Evolutionary conservation across 2,797 vertebrate species (phyloP).

Genomic region (Craterocephalus amniculus): DNA sequence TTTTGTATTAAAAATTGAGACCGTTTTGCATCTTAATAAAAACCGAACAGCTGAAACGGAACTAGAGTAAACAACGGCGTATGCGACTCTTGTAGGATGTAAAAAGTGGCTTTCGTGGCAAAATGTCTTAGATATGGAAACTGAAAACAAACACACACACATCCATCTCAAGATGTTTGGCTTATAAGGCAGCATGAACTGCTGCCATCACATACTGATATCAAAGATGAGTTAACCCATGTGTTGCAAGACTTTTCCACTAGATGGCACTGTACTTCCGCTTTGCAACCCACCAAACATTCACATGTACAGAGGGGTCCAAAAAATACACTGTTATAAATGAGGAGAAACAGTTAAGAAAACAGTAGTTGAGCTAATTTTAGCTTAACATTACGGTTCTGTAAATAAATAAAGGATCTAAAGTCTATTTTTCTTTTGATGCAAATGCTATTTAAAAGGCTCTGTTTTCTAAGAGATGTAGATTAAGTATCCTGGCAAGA

Average conservation of each 20-base stretch:
- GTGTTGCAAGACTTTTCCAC: conserved; percentile 50
- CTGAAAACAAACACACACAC: neutral
- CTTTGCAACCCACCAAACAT: conserved; percentile 6
- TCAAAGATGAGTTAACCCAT: neutral
- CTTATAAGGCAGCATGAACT: neutral
- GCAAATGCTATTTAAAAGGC: conserved; percentile 23
- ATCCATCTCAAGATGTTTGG: neutral
- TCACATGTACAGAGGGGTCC: neutral
- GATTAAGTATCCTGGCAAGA: conserved; percentile 56
- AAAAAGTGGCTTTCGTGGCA: neutral
- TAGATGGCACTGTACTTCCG: conserved; percentile 77
- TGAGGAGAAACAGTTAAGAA: conserved; percentile 37
- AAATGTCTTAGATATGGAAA: neutral
- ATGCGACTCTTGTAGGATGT: neutral
- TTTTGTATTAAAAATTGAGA: too few species aligned
- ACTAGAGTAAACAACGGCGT: neutral
- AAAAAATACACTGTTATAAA: conserved; percentile 12
- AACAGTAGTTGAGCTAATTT: conserved; percentile 31
- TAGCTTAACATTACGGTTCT: conserved; percentile 29
- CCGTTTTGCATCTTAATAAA: neutral
- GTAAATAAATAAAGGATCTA: conserved; percentile 19
- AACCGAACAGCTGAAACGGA: neutral
- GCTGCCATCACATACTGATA: too few species aligned
- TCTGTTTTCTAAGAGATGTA: conserved; percentile 46
- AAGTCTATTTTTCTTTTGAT: conserved; percentile 26